These are phyloP conservation scores for Sarcophilus harrisii DNA, from an alignment of 2,797 vertebrate species.

Conservation along the genomic window DNA sequence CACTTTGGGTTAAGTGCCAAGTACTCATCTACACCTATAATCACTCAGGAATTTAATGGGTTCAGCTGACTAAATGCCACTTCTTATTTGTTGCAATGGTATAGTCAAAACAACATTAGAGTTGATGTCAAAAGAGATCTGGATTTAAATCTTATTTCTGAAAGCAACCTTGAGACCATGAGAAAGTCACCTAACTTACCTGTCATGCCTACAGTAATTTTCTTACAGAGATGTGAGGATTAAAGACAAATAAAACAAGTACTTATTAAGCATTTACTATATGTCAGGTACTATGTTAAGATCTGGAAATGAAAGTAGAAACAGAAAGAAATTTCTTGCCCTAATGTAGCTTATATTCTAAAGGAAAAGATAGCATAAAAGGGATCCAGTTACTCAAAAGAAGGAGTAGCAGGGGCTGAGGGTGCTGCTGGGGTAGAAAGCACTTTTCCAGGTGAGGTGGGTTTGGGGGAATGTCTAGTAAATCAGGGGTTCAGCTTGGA, in stretches of 20 bases:
- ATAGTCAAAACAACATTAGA: not conserved
- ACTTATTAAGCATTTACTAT: not conserved
- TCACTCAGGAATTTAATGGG: not conserved
- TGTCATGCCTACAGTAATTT: not conserved
- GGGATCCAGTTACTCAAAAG: not conserved
- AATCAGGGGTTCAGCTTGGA: not conserved
- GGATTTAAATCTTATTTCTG: not conserved
- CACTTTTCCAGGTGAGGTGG: not conserved
- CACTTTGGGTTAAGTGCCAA: not conserved
- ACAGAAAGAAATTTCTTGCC: not conserved
- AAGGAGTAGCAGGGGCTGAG: not conserved
- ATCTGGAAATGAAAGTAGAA: not conserved
- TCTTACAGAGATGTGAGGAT: not conserved
- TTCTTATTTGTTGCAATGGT: not conserved
- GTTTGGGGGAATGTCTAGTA: not conserved
- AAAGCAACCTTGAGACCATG: not conserved
- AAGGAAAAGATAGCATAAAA: not conserved
- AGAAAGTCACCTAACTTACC: not conserved
- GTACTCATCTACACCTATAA: not conserved
- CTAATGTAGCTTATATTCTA: not conserved
- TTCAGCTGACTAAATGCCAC: not conserved
- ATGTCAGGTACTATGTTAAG: not conserved
- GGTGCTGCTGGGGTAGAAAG: not conserved
- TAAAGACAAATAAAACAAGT: not conserved
- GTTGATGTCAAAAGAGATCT: not conserved